phyloP scores from a whole-genome alignment of 2,113 vertebrate genomes.

The Malurus alboscapulatus region DNA sequence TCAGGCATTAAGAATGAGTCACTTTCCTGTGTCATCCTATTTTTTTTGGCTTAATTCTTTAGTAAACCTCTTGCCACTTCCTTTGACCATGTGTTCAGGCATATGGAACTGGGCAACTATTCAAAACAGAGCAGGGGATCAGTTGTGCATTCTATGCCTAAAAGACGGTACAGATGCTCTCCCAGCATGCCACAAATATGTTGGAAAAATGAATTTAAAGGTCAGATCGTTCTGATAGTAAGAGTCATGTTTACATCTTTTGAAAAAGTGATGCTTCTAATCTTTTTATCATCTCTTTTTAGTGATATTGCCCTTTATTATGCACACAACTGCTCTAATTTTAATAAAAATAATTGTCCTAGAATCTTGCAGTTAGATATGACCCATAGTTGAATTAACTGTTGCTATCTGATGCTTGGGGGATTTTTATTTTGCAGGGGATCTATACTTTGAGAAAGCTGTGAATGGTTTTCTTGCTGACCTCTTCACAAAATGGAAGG shows the following conservation, averaged over 20 bases:
- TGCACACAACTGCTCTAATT: not conserved
- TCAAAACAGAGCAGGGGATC: slow-evolving; percentile 19
- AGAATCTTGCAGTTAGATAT: not conserved
- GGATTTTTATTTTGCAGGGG: slow-evolving; percentile 77
- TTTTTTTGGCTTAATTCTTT: not conserved
- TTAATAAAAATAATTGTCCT: not conserved
- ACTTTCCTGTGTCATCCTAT: not conserved
- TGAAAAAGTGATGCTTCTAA: not conserved
- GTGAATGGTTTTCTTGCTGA: slow-evolving; percentile 97
- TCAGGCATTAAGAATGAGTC: not conserved
- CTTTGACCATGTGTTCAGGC: slow-evolving; percentile 37
- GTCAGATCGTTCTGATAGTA: not conserved
- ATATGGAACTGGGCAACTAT: slow-evolving; percentile 16
- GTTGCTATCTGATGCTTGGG: not conserved
- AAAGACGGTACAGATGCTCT: slow-evolving; percentile 45
- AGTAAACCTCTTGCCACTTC: not conserved
- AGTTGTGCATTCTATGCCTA: not conserved
- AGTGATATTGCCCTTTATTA: not conserved
- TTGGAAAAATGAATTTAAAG: slow-evolving; percentile 8
- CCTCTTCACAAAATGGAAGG: slow-evolving; percentile 98
- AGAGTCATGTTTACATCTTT: not conserved
- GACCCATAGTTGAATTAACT: not conserved
- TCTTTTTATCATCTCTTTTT: not conserved
- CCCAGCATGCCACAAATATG: slow-evolving; percentile 11
- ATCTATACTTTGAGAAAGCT: slow-evolving; percentile 97